phyloP scores from a whole-genome alignment of 2,888 invertebrate genomes.

The Litoditis marina region DNA sequence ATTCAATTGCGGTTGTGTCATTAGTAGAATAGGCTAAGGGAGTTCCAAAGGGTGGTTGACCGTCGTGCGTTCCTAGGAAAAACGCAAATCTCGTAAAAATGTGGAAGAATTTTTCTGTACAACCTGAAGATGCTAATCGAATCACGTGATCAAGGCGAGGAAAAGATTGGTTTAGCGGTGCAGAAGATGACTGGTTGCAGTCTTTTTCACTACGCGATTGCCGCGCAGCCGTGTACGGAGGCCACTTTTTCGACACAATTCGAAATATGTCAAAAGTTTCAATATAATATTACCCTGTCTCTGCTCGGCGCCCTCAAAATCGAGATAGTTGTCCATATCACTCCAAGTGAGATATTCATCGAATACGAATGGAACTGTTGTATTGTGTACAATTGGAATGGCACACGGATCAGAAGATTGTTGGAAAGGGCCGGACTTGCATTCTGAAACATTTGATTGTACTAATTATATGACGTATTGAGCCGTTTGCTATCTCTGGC shows the following conservation, averaged over 20 bases:
- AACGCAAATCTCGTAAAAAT: not conserved
- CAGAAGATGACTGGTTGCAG: too few species aligned
- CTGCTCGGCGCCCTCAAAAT: constrained; percentile 54
- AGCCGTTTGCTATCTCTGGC: too few species aligned
- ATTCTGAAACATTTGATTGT: too few species aligned
- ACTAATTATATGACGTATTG: too few species aligned
- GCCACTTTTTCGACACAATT: too few species aligned
- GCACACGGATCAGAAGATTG: constrained; percentile 55
- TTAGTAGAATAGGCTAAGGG: constrained; percentile 58
- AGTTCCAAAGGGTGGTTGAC: constrained; percentile 46
- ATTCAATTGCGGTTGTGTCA: constrained; percentile 52
- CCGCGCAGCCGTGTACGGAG: too few species aligned
- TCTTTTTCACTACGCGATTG: too few species aligned
- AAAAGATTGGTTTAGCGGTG: too few species aligned
- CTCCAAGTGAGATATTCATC: constrained; percentile 51
- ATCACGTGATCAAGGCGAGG: too few species aligned
- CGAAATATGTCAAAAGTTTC: too few species aligned
- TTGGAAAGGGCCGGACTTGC: constrained; percentile 57
- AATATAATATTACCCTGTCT: constrained; percentile 38
- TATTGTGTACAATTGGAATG: constrained; percentile 50
- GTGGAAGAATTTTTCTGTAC: too few species aligned
- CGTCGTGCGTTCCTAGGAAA: constrained; percentile 52
- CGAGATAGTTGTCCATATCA: constrained; percentile 51
- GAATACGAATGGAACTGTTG: constrained; percentile 43
- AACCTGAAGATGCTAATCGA: too few species aligned